A percentile compares a stretch with the other conserved stretches of the same genome.
Evolutionary conservation across 2,888 invertebrate species (phyloP).

Genomic region (Stramonita haemastoma): DNA sequence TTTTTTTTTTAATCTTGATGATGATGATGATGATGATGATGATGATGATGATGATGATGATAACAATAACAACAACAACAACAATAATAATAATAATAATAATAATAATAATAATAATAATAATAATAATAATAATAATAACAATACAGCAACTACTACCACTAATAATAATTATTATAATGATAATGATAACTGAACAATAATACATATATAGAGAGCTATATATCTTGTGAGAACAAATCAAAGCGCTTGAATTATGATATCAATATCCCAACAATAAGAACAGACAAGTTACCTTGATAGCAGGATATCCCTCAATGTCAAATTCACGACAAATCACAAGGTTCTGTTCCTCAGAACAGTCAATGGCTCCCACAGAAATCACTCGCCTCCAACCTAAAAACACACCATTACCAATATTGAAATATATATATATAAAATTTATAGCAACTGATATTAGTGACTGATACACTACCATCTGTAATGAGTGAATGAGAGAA

Average conservation of each 20-base stretch:
- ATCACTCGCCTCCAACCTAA: constrained; percentile 87
- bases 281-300: constrained; percentile 80
- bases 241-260: too few relatives aligned
- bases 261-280: neutral
- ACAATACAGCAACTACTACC: too few relatives aligned
- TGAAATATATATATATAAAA: neutral
- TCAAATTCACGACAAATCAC: constrained; percentile 92
- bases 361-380: constrained; percentile 89
- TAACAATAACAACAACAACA: too few relatives aligned
- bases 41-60: too few relatives aligned
- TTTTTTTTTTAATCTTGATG: too few relatives aligned
- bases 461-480: neutral
- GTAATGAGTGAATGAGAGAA: neutral
- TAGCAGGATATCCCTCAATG: constrained; percentile 91
- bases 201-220: neutral
- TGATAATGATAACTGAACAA: neutral
- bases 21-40: too few relatives aligned
- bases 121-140: neutral
- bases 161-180: too few relatives aligned
- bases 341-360: constrained; percentile 88
- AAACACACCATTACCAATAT: constrained; percentile 32
- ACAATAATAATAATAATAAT: too few relatives aligned
- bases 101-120: too few relatives aligned
- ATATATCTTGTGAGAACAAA: too few relatives aligned
- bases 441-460: neutral